Conservation (phyloP, 2,113 vertebrate species). For the Ciconia stormi region DNA sequence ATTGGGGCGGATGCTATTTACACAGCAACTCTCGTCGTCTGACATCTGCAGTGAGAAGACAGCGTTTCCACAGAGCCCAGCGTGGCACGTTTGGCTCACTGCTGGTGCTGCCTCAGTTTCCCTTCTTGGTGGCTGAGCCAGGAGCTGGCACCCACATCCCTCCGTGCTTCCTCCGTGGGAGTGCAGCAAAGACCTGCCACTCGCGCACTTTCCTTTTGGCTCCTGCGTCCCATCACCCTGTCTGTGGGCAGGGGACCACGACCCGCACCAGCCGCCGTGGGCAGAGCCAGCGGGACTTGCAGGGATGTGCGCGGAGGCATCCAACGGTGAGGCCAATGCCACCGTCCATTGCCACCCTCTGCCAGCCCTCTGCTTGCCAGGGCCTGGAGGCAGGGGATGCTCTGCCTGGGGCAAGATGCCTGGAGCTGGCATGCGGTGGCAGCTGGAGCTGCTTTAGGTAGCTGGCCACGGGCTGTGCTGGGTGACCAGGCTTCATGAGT, state of each 20-base stretch:
- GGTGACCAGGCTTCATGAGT: not conserved
- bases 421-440: fast-evolving
- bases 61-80: not conserved
- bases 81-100: fast-evolving
- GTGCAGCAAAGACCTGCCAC: not conserved
- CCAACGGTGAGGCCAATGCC: fast-evolving
- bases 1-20: not conserved
- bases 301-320: fast-evolving
- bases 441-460: not conserved
- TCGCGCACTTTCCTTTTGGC: fast-evolving
- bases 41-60: not conserved
- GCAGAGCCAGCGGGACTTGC: not conserved
- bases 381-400: not conserved
- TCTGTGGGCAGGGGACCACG: fast-evolving
- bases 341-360: not conserved
- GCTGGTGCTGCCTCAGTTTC: not conserved
- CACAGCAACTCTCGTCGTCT: not conserved
- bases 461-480: not conserved
- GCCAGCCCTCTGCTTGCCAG: not conserved
- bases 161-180: not conserved
- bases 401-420: not conserved
- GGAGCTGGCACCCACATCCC: not conserved
- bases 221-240: not conserved
- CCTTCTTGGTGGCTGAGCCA: not conserved
- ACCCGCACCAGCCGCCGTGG: fast-evolving